These are phyloP conservation scores for Eulemur coronatus DNA, from an alignment of 2,797 vertebrate species.

Conservation along the genomic window DNA sequence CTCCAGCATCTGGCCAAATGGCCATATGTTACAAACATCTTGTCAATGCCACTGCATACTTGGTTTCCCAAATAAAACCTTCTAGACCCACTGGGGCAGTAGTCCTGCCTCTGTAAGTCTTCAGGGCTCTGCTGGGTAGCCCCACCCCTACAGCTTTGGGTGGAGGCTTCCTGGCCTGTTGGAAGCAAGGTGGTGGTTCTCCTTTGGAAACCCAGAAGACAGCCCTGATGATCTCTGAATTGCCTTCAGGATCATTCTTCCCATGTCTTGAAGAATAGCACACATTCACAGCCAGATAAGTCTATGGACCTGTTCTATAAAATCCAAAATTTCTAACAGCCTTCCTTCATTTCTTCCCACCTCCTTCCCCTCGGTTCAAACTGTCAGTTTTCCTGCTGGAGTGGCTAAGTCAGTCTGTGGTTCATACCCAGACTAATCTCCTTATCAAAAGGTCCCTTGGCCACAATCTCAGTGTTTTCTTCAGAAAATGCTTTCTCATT, in stretches of 20 bases:
- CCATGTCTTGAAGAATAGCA: background rate
- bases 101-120: background rate
- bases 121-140: background rate
- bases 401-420: too few species aligned
- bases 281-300: background rate
- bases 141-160: background rate
- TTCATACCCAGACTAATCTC: background rate
- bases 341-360: background rate
- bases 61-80: background rate
- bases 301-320: background rate
- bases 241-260: background rate
- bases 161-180: background rate
- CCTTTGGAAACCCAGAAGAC: background rate
- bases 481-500: background rate
- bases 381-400: background rate
- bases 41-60: too few species aligned
- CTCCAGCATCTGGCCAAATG: background rate
- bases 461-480: background rate
- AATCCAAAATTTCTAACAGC: background rate
- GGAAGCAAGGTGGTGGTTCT: background rate
- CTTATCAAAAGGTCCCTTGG: background rate
- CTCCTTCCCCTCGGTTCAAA: background rate
- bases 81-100: background rate
- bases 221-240: background rate
- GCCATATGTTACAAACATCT: background rate